Evolutionary conservation across 1,140 invertebrate genomes (phyloP).

Genomic region (Microplitis demolitor): DNA sequence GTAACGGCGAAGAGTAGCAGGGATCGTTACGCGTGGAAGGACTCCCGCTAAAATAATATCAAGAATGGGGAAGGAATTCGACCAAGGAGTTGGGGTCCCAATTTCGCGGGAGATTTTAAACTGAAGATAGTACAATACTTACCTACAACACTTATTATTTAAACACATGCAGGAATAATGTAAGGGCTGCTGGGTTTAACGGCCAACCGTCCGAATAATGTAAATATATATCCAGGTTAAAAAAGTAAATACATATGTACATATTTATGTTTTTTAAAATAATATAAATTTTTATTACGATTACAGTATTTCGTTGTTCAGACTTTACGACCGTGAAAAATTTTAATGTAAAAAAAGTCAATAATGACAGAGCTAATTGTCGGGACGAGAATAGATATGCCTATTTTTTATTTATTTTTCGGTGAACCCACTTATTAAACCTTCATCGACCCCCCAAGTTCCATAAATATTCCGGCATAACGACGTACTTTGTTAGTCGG

Average conservation of each 20-base stretch:
- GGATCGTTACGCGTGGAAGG: not conserved
- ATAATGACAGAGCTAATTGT: conserved; percentile 4
- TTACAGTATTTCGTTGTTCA: not conserved
- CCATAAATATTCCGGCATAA: conserved; percentile 12
- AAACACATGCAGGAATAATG: not conserved
- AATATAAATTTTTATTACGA: not conserved
- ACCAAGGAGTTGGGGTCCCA: not conserved
- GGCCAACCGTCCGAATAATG: too few relatives aligned
- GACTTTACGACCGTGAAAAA: conserved; percentile 9
- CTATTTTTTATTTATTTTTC: not conserved
- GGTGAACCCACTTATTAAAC: conserved; percentile 20
- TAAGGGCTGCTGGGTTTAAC: not conserved
- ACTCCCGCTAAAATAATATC: too few relatives aligned
- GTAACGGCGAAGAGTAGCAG: not conserved
- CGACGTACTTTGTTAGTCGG: not conserved
- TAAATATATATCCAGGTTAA: not conserved
- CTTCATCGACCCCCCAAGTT: conserved; percentile 18
- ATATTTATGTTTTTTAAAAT: not conserved
- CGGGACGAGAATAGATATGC: not conserved
- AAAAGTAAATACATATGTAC: not conserved
- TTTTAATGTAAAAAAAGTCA: not conserved
- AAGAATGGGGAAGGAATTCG: too few relatives aligned
- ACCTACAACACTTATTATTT: too few relatives aligned
- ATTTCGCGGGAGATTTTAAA: conserved; percentile 4
- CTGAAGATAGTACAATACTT: not conserved